Percentiles rank a stretch among this genome's conserved stretches.
These are phyloP conservation scores for Polietes domitor DNA, from an alignment of 2,888 invertebrate genomes.

Conservation along the genomic window DNA sequence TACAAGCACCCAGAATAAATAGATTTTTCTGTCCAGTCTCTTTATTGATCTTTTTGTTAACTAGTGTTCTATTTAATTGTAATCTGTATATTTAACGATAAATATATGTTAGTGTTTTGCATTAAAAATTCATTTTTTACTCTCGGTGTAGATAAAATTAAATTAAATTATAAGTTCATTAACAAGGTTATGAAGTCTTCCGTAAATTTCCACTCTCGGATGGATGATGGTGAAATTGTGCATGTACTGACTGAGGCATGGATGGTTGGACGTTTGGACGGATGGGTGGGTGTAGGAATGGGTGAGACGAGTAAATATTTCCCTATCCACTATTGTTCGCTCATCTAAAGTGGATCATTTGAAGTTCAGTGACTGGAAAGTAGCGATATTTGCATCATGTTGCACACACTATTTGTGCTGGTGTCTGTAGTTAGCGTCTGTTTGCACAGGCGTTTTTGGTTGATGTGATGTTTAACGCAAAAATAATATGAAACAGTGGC, in stretches of 20 bases:
- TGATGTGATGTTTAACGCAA: too few relatives aligned
- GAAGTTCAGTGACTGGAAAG: constrained; percentile 51
- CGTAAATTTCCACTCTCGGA: neutral
- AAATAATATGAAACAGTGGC: too few relatives aligned
- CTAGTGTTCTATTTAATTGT: too few relatives aligned
- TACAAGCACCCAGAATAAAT: too few relatives aligned
- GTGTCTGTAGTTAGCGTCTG: too few relatives aligned
- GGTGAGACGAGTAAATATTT: neutral
- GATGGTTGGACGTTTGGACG: neutral
- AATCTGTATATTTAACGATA: too few relatives aligned
- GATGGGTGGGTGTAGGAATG: neutral
- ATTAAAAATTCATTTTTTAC: neutral
- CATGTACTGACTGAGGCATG: neutral
- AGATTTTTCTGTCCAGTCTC: too few relatives aligned
- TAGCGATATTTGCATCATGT: constrained; percentile 31
- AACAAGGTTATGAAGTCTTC: constrained; percentile 23
- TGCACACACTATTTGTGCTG: neutral
- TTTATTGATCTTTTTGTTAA: too few relatives aligned
- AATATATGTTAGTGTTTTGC: too few relatives aligned
- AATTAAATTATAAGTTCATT: constrained; percentile 33
- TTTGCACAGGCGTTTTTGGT: too few relatives aligned
- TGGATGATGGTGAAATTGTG: neutral
- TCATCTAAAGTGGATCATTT: constrained; percentile 33
- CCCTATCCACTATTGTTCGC: neutral
- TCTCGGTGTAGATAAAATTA: neutral